Evolutionary conservation across 1,140 invertebrate genomes (phyloP).

Genomic region (Caenorhabditis remanei): DNA sequence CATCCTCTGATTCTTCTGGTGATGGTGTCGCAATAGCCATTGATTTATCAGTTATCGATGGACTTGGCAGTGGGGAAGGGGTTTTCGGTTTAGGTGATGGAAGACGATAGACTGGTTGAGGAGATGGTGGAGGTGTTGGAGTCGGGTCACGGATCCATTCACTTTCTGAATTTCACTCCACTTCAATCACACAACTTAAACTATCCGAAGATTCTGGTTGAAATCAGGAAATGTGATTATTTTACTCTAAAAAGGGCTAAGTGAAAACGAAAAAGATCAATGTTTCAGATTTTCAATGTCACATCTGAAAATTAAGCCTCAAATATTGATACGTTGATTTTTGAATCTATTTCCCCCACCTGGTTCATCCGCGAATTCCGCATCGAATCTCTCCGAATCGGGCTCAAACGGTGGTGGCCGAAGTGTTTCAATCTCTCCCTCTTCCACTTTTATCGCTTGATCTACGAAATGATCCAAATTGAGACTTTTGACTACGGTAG

Average conservation of each 20-base stretch:
- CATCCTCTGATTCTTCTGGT: constrained; percentile 37
- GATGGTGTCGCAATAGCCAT: constrained; percentile 16
- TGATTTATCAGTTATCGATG: constrained; percentile 31
- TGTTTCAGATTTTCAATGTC: no score
- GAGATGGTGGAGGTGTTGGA: constrained; percentile 62
- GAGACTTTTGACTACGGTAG: constrained; percentile 61
- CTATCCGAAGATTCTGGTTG: no score
- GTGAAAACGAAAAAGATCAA: no score
- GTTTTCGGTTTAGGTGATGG: constrained; percentile 34
- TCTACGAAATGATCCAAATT: constrained; percentile 76
- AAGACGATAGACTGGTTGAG: constrained; percentile 27
- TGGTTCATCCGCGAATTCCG: constrained; percentile 65
- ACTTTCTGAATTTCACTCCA: constrained; percentile 68
- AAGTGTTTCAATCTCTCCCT: constrained; percentile 68
- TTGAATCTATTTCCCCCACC: no score
- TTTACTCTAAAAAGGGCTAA: no score
- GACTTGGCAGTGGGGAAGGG: not conserved
- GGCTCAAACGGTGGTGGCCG: constrained; percentile 74
- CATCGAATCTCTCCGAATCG: constrained; percentile 72
- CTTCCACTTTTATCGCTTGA: constrained; percentile 76
- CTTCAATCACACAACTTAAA: not conserved
- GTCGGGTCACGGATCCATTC: constrained; percentile 69
- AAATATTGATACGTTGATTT: not conserved
- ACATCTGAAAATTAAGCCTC: no score
- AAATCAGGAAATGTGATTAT: no score